Evolutionary conservation across 1,140 invertebrate genomes (phyloP), one percentile per base, ranked within the genome.

Genomic region (Manduca sexta): DNA sequence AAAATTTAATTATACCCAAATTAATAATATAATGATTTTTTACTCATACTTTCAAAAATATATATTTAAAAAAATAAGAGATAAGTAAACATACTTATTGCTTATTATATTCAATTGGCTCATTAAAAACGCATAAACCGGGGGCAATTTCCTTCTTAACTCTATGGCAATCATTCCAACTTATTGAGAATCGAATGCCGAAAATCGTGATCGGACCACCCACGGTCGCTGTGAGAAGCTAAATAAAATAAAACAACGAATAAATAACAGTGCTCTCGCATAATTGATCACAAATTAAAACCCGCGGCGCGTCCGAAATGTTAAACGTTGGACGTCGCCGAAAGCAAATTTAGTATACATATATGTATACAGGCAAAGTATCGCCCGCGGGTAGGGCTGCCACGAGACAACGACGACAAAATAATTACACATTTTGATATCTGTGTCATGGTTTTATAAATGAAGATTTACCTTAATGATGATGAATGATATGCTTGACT

Each of bases 211-310:
- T 64, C 69, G 62, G 80, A 83, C 79, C 82, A 83, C 82, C 82
- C 82, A 85, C 70, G 56, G 65, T 51, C 64, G 66, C 61, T 70
- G 64, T 61, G 73, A 75, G 79, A 70, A 74, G 74, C 69, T 67
- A 81, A 83, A 83, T 77, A 76, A 82, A 82, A 83, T 81, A 83
- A 85, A 85, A 83, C 72, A 73, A 72, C 74, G 62, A 34, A 85
- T 84, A 85, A 83, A 85, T 83, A 83, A 83, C 76, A 77, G 75
- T 68, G 75, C 71, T 70, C 74, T 72, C 74, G 78, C 79, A 85
- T 85, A 85, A 85, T 85, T 85, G 82, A 85, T 85, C 76, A 85
- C 82, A 85, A 85, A 85, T 85, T 85, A 85, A 85, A 83, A 85
- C 66, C 74, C 66, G 76, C 56, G 52, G 59, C 76, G 69, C 74